Evolutionary conservation across 2,797 vertebrate genomes (phyloP).

Genomic region (Taeniopygia guttata): DNA sequence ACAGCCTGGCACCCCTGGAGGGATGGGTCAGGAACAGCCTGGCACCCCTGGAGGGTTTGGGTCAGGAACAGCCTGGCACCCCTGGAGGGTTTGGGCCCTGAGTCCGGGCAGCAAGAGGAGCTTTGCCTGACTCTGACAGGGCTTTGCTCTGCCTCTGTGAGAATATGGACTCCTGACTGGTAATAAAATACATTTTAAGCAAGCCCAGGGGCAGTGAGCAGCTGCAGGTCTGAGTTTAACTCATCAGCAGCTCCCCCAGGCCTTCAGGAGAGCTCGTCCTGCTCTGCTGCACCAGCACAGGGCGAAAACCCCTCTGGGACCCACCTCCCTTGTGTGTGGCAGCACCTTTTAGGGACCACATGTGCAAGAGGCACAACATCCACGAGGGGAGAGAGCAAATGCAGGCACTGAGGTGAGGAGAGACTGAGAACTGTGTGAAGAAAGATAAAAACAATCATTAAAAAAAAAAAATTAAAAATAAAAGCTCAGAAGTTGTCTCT

Average conservation of each 20-base stretch:
- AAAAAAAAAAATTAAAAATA: background rate
- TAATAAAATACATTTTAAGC: background rate
- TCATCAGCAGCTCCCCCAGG: background rate
- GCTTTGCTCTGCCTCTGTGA: background rate
- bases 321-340: background rate
- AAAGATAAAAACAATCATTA: background rate
- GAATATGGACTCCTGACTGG: background rate
- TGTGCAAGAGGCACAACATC: background rate
- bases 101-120: background rate
- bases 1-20: too few species aligned
- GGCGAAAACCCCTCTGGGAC: background rate
- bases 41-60: background rate
- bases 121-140: background rate
- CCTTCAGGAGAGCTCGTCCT: background rate
- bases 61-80: too few species aligned
- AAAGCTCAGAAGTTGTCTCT: background rate
- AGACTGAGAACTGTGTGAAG: background rate
- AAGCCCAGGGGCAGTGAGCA: background rate
- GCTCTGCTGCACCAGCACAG: background rate
- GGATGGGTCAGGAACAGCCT: too few species aligned
- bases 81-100: background rate
- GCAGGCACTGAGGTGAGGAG: background rate
- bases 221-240: background rate
- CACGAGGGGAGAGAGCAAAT: background rate
- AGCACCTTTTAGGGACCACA: background rate